These are phyloP conservation scores for Catharus minimus DNA, from an alignment of 2,113 vertebrate genomes.

Conservation along the genomic window DNA sequence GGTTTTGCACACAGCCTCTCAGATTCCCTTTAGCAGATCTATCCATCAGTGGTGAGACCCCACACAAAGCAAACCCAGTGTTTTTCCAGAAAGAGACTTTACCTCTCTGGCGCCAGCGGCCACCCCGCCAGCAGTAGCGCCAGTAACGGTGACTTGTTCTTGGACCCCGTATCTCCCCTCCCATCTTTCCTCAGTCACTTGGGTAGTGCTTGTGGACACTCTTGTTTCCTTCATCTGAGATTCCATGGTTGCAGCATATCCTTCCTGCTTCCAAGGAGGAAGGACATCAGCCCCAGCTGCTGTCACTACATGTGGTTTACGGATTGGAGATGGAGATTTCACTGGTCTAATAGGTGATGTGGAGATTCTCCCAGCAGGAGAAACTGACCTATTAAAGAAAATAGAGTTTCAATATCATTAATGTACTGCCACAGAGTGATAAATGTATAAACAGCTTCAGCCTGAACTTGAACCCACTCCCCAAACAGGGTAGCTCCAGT, in stretches of 20 bases:
- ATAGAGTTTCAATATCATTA: neutral
- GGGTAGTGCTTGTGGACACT: slow-evolving; percentile 74
- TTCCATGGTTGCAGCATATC: slow-evolving; percentile 74
- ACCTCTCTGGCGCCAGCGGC: slow-evolving; percentile 66
- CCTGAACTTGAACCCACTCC: neutral
- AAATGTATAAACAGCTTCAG: neutral
- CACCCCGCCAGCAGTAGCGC: slow-evolving; percentile 42
- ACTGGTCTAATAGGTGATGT: slow-evolving; percentile 91
- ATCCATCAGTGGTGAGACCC: neutral
- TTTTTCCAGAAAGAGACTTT: neutral
- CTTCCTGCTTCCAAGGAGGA: slow-evolving; percentile 94
- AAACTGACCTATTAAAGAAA: slow-evolving; percentile 80
- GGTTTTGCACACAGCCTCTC: neutral
- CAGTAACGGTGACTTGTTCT: slow-evolving; percentile 76
- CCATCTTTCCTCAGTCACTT: slow-evolving; percentile 86
- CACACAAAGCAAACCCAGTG: neutral
- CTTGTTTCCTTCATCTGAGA: slow-evolving; percentile 77
- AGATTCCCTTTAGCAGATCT: neutral
- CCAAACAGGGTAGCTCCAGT: neutral
- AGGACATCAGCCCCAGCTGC: slow-evolving; percentile 79
- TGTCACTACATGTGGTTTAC: slow-evolving; percentile 73
- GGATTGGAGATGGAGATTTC: slow-evolving; percentile 85
- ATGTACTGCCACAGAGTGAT: neutral
- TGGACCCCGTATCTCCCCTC: slow-evolving; percentile 77
- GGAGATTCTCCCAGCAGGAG: slow-evolving; percentile 86